Conservation (phyloP, 1,140 invertebrate species). For the Zeugodacus cucurbitae region DNA sequence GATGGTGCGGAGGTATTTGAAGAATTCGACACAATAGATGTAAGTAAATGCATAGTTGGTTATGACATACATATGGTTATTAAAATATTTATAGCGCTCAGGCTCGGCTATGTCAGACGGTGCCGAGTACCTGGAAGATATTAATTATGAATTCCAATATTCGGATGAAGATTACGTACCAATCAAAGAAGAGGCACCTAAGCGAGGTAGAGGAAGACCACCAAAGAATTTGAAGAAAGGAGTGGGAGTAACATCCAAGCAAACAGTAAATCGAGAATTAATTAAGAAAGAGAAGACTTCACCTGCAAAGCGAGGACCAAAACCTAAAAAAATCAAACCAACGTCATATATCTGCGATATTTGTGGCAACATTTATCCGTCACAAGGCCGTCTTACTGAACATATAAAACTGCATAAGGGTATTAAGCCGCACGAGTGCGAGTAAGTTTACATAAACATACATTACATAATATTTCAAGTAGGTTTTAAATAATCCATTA, state of each 20-base stretch:
- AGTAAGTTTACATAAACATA: slow-evolving; percentile 49
- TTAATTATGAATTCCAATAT: slow-evolving; percentile 36
- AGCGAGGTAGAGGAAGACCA: neutral
- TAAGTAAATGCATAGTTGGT: neutral
- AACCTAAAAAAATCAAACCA: slow-evolving; percentile 47
- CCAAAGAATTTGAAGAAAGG: neutral
- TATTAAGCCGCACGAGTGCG: slow-evolving; percentile 61
- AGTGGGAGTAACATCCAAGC: neutral
- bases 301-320: slow-evolving; percentile 1
- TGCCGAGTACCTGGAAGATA: slow-evolving; percentile 40
- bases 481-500: neutral
- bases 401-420: slow-evolving; percentile 63
- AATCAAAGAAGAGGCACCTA: slow-evolving; percentile 14
- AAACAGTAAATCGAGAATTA: neutral
- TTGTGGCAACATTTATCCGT: slow-evolving; percentile 61
- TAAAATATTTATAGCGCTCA: neutral
- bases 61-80: neutral
- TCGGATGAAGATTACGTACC: slow-evolving; percentile 34
- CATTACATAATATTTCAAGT: neutral
- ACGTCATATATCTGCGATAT: slow-evolving; percentile 62
- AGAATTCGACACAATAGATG: slow-evolving; percentile 32
- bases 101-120: neutral
- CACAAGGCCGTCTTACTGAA: slow-evolving; percentile 57
- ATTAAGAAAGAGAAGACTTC: neutral
- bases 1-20: slow-evolving; percentile 19